Conservation (phyloP, 2,797 vertebrate genomes). For the Eulemur albifrons region DNA sequence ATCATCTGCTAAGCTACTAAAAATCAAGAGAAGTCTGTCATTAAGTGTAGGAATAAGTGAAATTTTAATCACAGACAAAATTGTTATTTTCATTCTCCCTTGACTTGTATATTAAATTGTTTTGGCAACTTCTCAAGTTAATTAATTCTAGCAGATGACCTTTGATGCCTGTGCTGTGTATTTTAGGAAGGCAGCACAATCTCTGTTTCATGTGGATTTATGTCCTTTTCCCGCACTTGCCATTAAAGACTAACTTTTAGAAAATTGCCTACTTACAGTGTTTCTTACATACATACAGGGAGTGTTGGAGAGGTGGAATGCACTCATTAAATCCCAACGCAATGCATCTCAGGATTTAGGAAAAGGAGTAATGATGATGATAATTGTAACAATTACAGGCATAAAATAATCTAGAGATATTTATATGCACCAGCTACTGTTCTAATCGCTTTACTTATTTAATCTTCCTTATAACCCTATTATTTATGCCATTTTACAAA, state of each 20-base stretch:
- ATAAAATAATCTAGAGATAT: background rate
- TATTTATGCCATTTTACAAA: background rate
- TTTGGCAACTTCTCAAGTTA: background rate
- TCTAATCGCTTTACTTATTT: background rate
- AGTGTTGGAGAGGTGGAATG: background rate
- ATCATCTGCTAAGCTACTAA: background rate
- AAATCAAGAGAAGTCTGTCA: background rate
- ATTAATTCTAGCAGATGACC: background rate
- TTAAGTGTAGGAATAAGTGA: background rate
- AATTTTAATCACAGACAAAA: slow-evolving; percentile 11
- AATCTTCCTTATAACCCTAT: background rate
- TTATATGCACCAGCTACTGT: background rate
- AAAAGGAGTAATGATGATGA: background rate
- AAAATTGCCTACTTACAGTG: background rate
- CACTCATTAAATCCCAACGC: background rate
- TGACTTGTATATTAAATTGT: background rate
- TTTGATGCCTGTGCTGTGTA: background rate
- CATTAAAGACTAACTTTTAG: background rate
- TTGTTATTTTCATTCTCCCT: background rate
- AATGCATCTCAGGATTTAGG: background rate
- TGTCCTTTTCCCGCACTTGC: background rate
- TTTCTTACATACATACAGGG: background rate
- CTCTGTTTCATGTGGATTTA: background rate
- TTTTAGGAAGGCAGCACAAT: background rate
- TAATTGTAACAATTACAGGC: background rate